Percentiles rank a stretch among this genome's conserved stretches.
Conservation (phyloP, 1,140 invertebrate species). For the Halictus rubicundus region DNA sequence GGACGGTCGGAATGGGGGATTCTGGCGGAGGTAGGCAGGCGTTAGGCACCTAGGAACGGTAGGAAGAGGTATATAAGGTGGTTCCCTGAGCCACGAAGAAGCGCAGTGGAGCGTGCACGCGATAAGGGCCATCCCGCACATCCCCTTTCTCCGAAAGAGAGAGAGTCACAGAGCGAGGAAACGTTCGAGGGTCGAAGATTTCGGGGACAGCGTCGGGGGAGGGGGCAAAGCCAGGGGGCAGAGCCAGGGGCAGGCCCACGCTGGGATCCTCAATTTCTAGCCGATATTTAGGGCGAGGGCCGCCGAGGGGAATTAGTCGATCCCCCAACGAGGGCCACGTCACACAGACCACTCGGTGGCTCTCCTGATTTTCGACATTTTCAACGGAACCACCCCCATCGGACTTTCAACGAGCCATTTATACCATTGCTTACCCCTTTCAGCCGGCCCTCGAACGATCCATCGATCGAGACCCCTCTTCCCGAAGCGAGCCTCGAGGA, state of each 20-base stretch:
- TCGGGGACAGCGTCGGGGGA: constrained; percentile 35
- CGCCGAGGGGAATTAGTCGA: constrained; percentile 66
- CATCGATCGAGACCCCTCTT: background rate
- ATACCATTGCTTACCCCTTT: constrained; percentile 62
- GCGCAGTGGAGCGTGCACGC: constrained; percentile 75
- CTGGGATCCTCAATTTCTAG: constrained; percentile 75
- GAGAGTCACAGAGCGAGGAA: background rate
- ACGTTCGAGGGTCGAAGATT: constrained; percentile 5
- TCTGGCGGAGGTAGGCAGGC: constrained; percentile 7
- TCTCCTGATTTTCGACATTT: background rate
- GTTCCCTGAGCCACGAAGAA: constrained; percentile 69
- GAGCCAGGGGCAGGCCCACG: constrained; percentile 46
- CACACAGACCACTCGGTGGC: background rate
- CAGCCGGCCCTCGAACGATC: constrained; percentile 29
- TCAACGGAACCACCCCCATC: constrained; percentile 49
- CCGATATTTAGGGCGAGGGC: constrained; percentile 74
- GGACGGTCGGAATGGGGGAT: constrained; percentile 10
- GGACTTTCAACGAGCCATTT: constrained; percentile 73
- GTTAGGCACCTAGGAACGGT: constrained; percentile 30
- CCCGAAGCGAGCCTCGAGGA: background rate
- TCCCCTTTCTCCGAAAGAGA: constrained; percentile 10
- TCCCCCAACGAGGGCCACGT: constrained; percentile 23
- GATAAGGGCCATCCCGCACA: constrained; percentile 74
- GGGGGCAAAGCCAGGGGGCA: constrained; percentile 24
- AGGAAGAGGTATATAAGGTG: constrained; percentile 58